A percentile compares a stretch with the other conserved stretches of the same genome.
These are phyloP conservation scores for Globia sparganii DNA, from an alignment of 2,888 invertebrate species.

Conservation along the genomic window DNA sequence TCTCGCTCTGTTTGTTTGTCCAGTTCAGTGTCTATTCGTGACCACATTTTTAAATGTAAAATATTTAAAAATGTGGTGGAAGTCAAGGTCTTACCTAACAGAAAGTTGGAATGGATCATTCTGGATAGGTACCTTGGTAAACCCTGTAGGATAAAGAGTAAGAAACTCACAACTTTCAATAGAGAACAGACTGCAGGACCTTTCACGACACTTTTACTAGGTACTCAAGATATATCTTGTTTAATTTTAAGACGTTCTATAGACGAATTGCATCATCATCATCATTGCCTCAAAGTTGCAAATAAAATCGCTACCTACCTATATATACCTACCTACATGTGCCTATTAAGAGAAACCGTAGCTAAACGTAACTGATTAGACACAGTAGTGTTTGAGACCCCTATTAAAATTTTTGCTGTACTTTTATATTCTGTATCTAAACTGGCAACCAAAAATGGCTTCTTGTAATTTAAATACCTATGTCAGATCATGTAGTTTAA, in stretches of 20 bases:
- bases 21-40: neutral
- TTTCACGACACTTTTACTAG: neutral
- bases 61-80: neutral
- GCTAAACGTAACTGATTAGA: conserved; percentile 53
- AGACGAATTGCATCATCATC: conserved; percentile 3
- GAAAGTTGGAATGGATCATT: neutral
- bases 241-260: neutral
- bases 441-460: conserved; percentile 35
- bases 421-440: conserved; percentile 56
- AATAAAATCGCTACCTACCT: conserved; percentile 34
- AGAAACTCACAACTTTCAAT: neutral
- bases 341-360: conserved; percentile 47
- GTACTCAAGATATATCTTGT: neutral
- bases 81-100: neutral
- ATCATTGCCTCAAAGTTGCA: conserved; percentile 14
- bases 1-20: conserved; percentile 49
- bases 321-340: conserved; percentile 34
- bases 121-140: neutral
- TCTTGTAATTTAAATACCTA: conserved; percentile 36
- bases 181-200: neutral
- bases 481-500: conserved; percentile 13
- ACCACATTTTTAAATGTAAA: neutral
- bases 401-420: conserved; percentile 55
- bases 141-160: neutral
- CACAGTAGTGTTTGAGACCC: conserved; percentile 49